Evolutionary conservation across 53 echinoderm and acorn worm genomes (phyloP).

Genomic region (Arbacia lixula): DNA sequence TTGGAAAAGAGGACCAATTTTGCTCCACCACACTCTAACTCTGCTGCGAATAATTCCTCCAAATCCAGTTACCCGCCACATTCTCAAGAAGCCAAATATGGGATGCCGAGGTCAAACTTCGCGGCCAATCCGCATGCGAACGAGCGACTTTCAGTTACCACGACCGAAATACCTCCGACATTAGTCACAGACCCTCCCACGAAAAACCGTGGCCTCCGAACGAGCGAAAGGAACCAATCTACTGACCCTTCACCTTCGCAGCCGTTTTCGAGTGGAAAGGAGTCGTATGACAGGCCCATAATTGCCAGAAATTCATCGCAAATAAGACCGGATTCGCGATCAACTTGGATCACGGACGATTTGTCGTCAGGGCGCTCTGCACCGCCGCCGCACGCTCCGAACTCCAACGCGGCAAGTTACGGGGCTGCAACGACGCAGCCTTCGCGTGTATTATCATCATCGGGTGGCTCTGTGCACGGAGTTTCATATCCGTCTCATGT

Average conservation of each 20-base stretch:
- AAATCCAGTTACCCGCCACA: conserved; percentile 76
- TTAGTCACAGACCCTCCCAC: conserved; percentile 63
- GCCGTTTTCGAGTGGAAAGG: conserved; percentile 13
- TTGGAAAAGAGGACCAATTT: no score
- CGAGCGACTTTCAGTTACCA: conserved; percentile 55
- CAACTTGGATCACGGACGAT: conserved; percentile 42
- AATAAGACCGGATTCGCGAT: conserved; percentile 36
- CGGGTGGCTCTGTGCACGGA: neutral
- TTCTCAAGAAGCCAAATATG: conserved; percentile 71
- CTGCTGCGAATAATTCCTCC: conserved; percentile 5
- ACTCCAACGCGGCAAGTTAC: conserved; percentile 29
- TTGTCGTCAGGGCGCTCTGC: neutral
- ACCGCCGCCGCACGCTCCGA: neutral
- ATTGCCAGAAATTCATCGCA: conserved; percentile 29
- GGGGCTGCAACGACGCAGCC: neutral
- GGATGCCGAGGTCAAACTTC: conserved; percentile 63
- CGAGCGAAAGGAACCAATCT: conserved; percentile 20
- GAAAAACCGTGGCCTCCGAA: conserved; percentile 19
- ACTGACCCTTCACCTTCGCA: conserved; percentile 46
- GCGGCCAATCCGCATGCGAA: conserved; percentile 66
- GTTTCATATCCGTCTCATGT: neutral
- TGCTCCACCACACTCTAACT: neutral
- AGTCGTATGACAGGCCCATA: conserved; percentile 38
- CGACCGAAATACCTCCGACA: conserved; percentile 65
- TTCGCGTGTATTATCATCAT: neutral